Percentiles rank a stretch among this genome's conserved stretches.
These are phyloP conservation scores for Phengaris arion DNA, from an alignment of 2,888 invertebrate species.

Conservation along the genomic window DNA sequence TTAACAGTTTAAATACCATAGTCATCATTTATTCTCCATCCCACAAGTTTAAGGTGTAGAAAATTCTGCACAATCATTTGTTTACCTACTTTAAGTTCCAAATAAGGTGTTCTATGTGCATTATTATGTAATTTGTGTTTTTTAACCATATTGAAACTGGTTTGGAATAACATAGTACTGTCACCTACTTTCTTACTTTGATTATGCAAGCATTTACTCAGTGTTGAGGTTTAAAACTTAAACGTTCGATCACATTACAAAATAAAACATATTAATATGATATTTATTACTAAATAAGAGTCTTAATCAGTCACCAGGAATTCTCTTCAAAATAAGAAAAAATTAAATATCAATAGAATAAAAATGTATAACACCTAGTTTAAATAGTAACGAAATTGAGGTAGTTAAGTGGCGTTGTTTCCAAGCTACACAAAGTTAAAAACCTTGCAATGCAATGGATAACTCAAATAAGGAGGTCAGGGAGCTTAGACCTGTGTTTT, in stretches of 20 bases:
- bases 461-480: constrained; percentile 41
- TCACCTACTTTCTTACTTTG: constrained; percentile 16
- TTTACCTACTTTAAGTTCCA: not conserved
- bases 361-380: not conserved
- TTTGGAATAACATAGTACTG: not conserved
- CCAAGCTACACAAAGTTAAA: constrained; percentile 21
- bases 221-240: not conserved
- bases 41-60: too few species aligned
- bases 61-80: too few species aligned
- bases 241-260: not conserved
- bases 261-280: not conserved
- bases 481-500: constrained; percentile 35
- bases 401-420: not conserved
- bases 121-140: not conserved
- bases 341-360: not conserved
- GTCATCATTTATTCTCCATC: too few species aligned
- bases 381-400: not conserved
- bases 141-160: not conserved
- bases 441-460: constrained; percentile 33
- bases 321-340: not conserved
- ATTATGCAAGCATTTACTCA: not conserved
- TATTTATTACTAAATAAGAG: not conserved
- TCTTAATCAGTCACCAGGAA: not conserved
- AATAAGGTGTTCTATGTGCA: not conserved
- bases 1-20: too few species aligned